phyloP scores from a whole-genome alignment of 2,888 invertebrate species.

The Ferrisia virgata region DNA sequence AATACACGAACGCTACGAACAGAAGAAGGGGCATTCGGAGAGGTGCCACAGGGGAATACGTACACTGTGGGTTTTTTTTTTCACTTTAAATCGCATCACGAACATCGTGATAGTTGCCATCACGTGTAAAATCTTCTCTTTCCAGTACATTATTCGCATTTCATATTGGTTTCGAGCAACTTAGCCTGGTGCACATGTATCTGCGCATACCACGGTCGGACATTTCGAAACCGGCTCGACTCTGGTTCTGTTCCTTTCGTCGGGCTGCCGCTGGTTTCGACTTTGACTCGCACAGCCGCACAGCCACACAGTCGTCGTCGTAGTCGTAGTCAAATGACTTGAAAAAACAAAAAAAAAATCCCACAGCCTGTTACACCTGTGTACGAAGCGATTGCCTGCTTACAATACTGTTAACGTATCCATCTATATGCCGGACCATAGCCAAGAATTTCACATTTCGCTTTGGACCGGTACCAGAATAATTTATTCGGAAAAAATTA shows the following conservation, averaged over 20 bases:
- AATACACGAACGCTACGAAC: background rate
- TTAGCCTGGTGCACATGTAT: background rate
- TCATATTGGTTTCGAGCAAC: background rate
- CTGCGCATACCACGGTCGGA: background rate
- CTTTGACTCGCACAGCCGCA: background rate
- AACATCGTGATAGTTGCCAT: background rate
- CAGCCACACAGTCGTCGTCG: background rate
- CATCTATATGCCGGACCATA: background rate
- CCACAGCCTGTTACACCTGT: background rate
- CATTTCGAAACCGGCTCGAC: background rate
- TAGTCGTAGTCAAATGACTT: background rate
- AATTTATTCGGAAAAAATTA: background rate
- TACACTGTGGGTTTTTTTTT: background rate
- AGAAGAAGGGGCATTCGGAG: background rate
- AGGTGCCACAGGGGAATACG: background rate
- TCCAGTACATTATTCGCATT: background rate
- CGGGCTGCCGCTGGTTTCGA: no score
- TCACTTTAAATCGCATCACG: background rate
- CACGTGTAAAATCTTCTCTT: background rate
- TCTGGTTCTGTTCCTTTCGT: no score
- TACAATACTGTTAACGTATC: background rate
- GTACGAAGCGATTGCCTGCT: no score
- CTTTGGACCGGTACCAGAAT: slow-evolving; percentile 30
- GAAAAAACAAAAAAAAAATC: background rate
- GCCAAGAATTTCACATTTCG: slow-evolving; percentile 22